Evolutionary conservation across 2,888 invertebrate genomes (phyloP), one percentile per base, ranked within the genome.

Genomic region (Phorcus lineatus): DNA sequence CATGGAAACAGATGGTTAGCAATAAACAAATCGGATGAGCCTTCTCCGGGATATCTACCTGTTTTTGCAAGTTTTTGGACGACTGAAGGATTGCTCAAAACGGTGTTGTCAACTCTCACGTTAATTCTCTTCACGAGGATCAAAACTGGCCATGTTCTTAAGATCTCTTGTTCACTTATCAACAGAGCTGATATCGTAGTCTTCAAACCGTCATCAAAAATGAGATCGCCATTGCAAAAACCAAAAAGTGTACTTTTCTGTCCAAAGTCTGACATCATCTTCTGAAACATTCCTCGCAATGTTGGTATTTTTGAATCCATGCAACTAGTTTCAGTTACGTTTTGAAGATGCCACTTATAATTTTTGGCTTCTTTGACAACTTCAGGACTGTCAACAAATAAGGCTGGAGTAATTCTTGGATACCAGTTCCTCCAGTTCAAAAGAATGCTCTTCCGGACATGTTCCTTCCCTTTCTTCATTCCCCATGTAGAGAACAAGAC

Each of bases 1-100:
- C 83, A 83, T 9, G 83, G 83, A 70, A 83, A 83, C 74, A 78
- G 62, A 4, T 66, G 40, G 28, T 83, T 81, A 57, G 83, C 81
- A 47, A 83, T 53, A 16, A 83, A 81, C 7, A 57, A 78, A 53
- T 83, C 83, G 3, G 83, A 80, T 0, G 83, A 83, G 0, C 83
- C 83, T 70, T 83, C 81, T 2, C 28, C 54, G n/a, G 80, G 28
- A 13, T 16, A 55, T 4, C 52, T 24, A 22, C 80, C 83, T 2
- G 47, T 3, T 4, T n/a, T 2, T 16, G 67, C 28, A 31, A 81
- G 19, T 31, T 75, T 57, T 16, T 66, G 66, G 7, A 83, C 31
- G 19, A 66, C 13, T 2, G 36, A 28, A 13, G 76, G 24, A 4
- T 67, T 52, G 22, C 47, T 24, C 3, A 81, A 22, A 7, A 36